Evolutionary conservation across 2,797 vertebrate species (phyloP).

Genomic region (Uromys caudimaculatus): DNA sequence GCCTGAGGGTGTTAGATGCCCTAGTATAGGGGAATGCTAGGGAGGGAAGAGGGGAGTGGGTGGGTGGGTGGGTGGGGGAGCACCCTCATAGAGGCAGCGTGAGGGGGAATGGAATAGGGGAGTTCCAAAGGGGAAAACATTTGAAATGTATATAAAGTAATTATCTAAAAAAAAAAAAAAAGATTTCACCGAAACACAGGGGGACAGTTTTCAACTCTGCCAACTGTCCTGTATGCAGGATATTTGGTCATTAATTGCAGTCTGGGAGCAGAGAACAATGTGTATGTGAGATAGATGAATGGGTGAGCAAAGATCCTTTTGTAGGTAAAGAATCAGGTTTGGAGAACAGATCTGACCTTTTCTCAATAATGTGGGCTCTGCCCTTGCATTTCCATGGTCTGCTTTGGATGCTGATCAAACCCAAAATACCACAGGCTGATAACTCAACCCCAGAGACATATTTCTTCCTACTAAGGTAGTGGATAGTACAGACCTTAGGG

Average conservation of each 20-base stretch:
- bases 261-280: too few species aligned
- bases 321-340: background rate
- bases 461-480: background rate
- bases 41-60: too few species aligned
- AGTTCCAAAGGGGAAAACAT: too few species aligned
- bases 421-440: background rate
- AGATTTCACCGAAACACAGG: background rate
- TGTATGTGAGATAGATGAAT: background rate
- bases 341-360: background rate
- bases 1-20: too few species aligned
- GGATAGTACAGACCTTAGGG: accelerated
- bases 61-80: too few species aligned
- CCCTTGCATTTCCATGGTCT: background rate
- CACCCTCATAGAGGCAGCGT: too few species aligned
- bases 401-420: background rate
- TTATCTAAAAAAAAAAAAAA: too few species aligned
- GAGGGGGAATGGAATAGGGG: too few species aligned
- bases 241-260: background rate
- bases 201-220: background rate
- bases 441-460: accelerated
- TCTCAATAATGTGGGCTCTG: background rate
- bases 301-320: background rate
- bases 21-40: too few species aligned
- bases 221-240: background rate
- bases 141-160: too few species aligned